These are phyloP conservation scores for Drosophila fungiperda DNA, from an alignment of 2,888 invertebrate species.

Conservation along the genomic window DNA sequence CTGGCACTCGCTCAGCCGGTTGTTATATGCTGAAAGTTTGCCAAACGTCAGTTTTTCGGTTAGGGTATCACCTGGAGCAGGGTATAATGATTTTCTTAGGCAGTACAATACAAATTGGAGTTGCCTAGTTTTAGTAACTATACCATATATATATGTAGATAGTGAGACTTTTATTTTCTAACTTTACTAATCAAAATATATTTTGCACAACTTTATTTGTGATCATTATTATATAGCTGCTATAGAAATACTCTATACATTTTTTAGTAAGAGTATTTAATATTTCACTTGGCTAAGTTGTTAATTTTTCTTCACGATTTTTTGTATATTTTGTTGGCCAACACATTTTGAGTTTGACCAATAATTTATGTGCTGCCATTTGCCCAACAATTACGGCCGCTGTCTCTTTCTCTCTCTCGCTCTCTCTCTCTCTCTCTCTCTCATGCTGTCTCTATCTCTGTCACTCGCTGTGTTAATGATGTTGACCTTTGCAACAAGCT, in stretches of 20 bases:
- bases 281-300: not conserved
- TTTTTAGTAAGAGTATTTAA: not conserved
- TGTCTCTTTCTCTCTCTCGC: constrained; percentile 21
- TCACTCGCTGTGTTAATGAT: constrained; percentile 65
- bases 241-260: not conserved
- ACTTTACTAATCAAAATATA: not conserved
- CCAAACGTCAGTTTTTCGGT: constrained; percentile 57
- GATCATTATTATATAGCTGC: not conserved
- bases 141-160: not conserved
- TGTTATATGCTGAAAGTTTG: constrained; percentile 65
- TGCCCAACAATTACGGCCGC: constrained; percentile 80
- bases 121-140: not conserved
- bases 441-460: not conserved
- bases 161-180: too few relatives aligned
- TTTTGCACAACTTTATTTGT: not conserved
- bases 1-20: constrained; percentile 40
- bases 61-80: not conserved
- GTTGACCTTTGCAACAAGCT: constrained; percentile 78
- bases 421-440: constrained; percentile 4
- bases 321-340: constrained; percentile 24
- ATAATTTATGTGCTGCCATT: constrained; percentile 84
- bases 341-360: constrained; percentile 74
- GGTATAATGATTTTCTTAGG: not conserved
- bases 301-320: not conserved
- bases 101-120: not conserved